Evolutionary conservation across 2,113 vertebrate genomes (phyloP), one percentile per base, ranked within the genome.

Genomic region (Mus spicilegus): DNA sequence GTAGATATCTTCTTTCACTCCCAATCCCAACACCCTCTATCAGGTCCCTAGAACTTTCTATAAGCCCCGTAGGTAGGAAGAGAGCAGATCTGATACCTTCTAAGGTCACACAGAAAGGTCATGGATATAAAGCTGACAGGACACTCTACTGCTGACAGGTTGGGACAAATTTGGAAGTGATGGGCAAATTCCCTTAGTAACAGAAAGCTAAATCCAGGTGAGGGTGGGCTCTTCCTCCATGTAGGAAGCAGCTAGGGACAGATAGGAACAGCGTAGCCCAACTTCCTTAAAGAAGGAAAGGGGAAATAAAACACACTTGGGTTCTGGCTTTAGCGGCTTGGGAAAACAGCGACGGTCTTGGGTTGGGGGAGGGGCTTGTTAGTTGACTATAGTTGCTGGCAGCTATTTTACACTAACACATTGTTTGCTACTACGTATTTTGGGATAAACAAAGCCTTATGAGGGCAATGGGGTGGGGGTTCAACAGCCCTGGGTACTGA

Each of bases 151-250:
- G 99, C 99, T 99, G 99, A 98, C 99, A 99, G 98, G 99, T 99
- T 99, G 99, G 99, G 99, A 99, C 98, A 99, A 99, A 98, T 98
- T 99, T 97, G 99, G 99, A 89, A 99, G 99, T 98, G 99, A 99
- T 99, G 99, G 99, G 99, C 98, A 98, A 97, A 98, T 97, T 89
- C 94, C 0, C 81, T 72, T 67, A 80, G 90, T 49, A 51, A 39
- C 75, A 90, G 72, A 91, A 97, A 30, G 54, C 39, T 0, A 0
- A 65, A 0, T 86, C n/a, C 16, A 28, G 49, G 30, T 88, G 26
- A 69, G 28, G 91, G 7, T n/a, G 28, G 80, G 0, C 2, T 87
- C 81, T 46, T 36, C 87, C 6, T 4, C 28, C 46, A 7, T 28
- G 14, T 46, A 33, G 49, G 65, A 20, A 42, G 22, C n/a, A 42